Base-by-base conservation (phyloP, 2,797 vertebrate genomes). In the Calcarius lapponicus region DNA sequence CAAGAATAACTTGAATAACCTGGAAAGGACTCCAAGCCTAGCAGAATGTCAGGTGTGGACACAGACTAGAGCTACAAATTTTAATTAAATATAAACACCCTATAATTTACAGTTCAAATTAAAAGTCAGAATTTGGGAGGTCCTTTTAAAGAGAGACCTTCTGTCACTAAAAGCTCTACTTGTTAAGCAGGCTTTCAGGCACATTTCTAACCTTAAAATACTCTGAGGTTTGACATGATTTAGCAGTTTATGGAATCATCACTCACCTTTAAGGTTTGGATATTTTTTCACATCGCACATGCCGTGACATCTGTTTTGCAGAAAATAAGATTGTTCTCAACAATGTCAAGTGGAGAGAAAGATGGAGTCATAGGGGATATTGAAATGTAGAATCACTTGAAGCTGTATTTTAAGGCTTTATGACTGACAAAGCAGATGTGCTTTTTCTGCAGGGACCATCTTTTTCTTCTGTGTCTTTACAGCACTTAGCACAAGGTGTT, bases 241-340 rank as follows among this genome's bases (percentile, higher is more conserved):
- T 79, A 91, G 16, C 64, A 81, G 32, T 86, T 88, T 66, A 43
- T 48, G 57, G 48, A 82, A 60, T 93, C 50, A 34, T 88, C 60
- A 38, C 48, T 93, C 82, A 88, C 85, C 78, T 92, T 76, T 76
- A 85, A 79, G 53, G 32, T 93, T 93, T 80, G 64, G 28, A 9
- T 94, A n/a, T 67, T 93, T 96, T 90, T 94, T 88, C 66, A 70
- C 21, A 6, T 58, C 5, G 21, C 60, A 80, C 90, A 87, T 80
- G 48, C 60, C 19, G 4, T 93, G 88, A 60, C 91, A 92, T 88
- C 76, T 88, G 60, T 90, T 96, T 94, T 90, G 67, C 91, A 76
- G 76, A 81, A 92, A 94, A 92, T 86, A 72, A 90, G 43, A 85
- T 88, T 90, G 56, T 92, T 95, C 79, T 93, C 73, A 70, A 57